Evolutionary conservation across 2,113 vertebrate species (phyloP).

Genomic region (Onychorhynchus coronatus): DNA sequence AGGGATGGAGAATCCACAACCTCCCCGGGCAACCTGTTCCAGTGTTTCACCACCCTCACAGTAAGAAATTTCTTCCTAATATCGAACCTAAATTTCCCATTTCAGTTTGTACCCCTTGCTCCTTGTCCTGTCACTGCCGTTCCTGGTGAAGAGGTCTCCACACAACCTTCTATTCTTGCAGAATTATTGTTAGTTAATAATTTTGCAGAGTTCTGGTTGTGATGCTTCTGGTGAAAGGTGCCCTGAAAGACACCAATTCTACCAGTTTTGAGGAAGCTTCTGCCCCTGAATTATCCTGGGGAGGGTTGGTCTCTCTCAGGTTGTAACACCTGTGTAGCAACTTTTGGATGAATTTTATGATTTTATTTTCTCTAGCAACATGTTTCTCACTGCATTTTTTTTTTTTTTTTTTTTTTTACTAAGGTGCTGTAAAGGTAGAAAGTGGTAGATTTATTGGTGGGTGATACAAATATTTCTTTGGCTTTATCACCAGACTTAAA

Average conservation of each 20-base stretch:
- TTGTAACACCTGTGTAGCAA: neutral
- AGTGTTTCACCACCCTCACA: neutral
- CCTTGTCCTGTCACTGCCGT: neutral
- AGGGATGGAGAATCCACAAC: neutral
- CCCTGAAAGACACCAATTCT: neutral
- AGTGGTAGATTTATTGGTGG: neutral
- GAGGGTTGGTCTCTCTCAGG: fast-evolving
- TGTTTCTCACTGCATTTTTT: neutral
- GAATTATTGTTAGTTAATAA: neutral
- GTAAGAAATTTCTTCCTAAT: neutral
- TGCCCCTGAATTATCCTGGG: neutral
- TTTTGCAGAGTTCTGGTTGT: neutral
- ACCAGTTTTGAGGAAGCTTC: neutral
- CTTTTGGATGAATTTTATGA: neutral
- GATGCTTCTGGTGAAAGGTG: neutral
- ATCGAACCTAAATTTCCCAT: neutral
- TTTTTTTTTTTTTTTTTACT: neutral
- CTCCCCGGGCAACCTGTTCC: neutral
- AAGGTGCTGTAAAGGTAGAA: neutral
- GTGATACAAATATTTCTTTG: neutral
- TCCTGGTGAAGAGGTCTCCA: neutral
- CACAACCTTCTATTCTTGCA: neutral
- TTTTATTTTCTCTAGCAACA: neutral
- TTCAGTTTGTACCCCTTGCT: neutral
- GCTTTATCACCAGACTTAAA: neutral